phyloP scores from a whole-genome alignment of 64 coral and sea anemone genomes.

The Porites australiensis region DNA sequence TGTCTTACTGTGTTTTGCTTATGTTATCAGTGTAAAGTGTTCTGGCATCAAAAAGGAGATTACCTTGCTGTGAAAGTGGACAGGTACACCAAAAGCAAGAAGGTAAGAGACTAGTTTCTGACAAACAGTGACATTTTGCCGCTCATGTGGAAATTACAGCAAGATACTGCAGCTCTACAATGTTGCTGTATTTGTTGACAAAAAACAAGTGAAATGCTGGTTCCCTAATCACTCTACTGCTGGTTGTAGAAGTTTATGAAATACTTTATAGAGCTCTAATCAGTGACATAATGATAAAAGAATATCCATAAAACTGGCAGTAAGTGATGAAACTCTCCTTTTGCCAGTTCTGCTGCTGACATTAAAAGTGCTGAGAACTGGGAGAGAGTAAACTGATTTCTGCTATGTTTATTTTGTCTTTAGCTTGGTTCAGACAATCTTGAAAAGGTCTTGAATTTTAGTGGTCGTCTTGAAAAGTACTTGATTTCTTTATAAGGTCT shows the following conservation, averaged over 20 bases:
- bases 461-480: too few species aligned
- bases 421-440: too few species aligned
- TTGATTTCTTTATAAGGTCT: too few species aligned
- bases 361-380: conserved; percentile 75
- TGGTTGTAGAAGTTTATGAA: too few species aligned
- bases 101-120: conserved; percentile 51
- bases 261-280: too few species aligned
- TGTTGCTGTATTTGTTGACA: too few species aligned
- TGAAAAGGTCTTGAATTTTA: too few species aligned
- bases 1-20: not conserved
- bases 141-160: too few species aligned
- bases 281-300: too few species aligned
- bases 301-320: not conserved
- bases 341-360: conserved; percentile 96
- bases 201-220: too few species aligned
- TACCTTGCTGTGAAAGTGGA: conserved; percentile 95
- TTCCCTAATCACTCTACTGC: too few species aligned
- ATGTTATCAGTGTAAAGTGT: conserved; percentile 91
- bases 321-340: conserved; percentile 72
- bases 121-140: not conserved
- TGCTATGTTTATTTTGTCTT: not conserved
- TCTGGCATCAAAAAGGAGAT: conserved; percentile 99
- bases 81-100: conserved; percentile 97
- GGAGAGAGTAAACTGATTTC: conserved; percentile 46
- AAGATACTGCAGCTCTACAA: too few species aligned